Evolutionary conservation across 2,797 vertebrate genomes (phyloP), one percentile per base, ranked within the genome.

Genomic region (Nyctibius grandis): DNA sequence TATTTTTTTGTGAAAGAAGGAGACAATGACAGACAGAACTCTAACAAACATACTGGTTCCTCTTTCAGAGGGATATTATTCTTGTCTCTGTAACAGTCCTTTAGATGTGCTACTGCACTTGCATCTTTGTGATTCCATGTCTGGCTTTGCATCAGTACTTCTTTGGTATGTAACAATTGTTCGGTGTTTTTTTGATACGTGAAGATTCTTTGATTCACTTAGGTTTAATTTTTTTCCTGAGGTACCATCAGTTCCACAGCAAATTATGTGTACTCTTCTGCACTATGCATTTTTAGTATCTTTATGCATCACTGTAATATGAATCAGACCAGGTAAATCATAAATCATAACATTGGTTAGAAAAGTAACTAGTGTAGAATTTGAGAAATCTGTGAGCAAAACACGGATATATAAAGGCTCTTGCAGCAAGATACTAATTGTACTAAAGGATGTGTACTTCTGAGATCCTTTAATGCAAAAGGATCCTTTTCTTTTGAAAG

Each of bases 1-100:
- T 96, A 67, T n/a, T 84, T 95, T 96, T 82, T 95, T 93, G 53
- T 96, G 95, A 81, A 95, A 85, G 89, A 72, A 91, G n/a, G 75
- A 85, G 85, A 25, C 28, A 33, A 18, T 64, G 88, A 68, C 51
- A 91, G 77, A 77, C 80, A 31, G 3, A 95, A 63, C 67, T 70
- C 56, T 69, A 42, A 31, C 11, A 60, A 70, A 56, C 0, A 0
- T 48, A 22, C 54, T 61, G 23, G n/a, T 56, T 91, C 68, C 7
- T 80, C 13, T 57, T 85, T 42, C 18, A 60, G 44, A 85, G 33
- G 29, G 45, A 21, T 85, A 38, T 73, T 79, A 51, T 68, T 88
- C 77, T 56, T 83, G 36, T 51, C 34, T 89, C 33, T 85, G 9
- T 65, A 16, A 54, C 22, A 6, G 42, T 78, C 23, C 67, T 89